Evolutionary conservation across 2,888 invertebrate genomes (phyloP).

Genomic region (Nycteola revayana): DNA sequence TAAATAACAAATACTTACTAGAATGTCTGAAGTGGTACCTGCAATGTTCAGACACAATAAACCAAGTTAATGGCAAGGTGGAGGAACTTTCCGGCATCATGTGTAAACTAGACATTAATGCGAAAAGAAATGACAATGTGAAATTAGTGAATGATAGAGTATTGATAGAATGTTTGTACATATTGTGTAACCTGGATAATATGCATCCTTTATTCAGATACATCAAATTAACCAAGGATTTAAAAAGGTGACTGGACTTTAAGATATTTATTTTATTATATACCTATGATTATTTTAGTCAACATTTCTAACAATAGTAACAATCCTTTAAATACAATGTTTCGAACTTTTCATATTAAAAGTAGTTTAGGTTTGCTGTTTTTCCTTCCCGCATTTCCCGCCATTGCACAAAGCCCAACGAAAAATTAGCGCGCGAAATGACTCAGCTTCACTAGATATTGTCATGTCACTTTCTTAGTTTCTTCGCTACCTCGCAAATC

Average conservation of each 20-base stretch:
- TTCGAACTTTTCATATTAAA: too few species aligned
- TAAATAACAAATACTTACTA: conserved; percentile 86
- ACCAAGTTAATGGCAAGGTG: conserved; percentile 25
- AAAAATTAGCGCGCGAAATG: too few species aligned
- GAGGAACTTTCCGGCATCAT: conserved; percentile 28
- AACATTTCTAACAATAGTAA: too few species aligned
- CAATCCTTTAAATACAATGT: too few species aligned
- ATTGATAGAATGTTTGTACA: conserved; percentile 85
- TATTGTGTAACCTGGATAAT: conserved; percentile 85
- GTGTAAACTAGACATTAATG: conserved; percentile 26
- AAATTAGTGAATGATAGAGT: conserved; percentile 55
- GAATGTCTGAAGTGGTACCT: conserved; percentile 88
- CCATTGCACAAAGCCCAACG: too few species aligned
- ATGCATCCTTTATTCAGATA: conserved; percentile 78
- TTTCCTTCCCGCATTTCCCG: too few species aligned
- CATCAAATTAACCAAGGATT: conserved; percentile 58
- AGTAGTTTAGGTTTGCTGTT: too few species aligned
- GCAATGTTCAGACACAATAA: conserved; percentile 77
- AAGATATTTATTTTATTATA: too few species aligned
- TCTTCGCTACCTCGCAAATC: too few species aligned
- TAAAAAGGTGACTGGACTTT: conserved; percentile 76
- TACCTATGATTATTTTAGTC: too few species aligned
- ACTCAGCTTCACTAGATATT: too few species aligned
- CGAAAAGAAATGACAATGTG: conserved; percentile 19
- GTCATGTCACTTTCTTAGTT: too few species aligned